phyloP scores from a whole-genome alignment of 1,140 invertebrate genomes.

The Ceratosolen fusciceps region DNA sequence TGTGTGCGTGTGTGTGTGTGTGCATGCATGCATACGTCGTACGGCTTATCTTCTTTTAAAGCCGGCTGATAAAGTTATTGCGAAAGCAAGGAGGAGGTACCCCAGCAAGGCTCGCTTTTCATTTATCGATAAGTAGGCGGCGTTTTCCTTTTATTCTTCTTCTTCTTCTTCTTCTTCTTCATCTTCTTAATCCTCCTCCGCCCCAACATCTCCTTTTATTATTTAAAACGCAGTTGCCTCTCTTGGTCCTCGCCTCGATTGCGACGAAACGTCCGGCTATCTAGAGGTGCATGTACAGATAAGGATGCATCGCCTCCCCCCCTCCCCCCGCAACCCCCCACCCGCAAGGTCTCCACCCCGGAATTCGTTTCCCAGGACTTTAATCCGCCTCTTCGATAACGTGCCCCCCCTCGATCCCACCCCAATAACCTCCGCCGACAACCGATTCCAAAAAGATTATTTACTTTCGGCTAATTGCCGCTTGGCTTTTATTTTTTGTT shows the following conservation, averaged over 20 bases:
- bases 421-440: too few species aligned
- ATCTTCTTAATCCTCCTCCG: too few species aligned
- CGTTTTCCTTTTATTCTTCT: not conserved
- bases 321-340: not conserved
- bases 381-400: not conserved
- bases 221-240: too few species aligned
- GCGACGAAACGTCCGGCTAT: not conserved
- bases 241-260: too few species aligned
- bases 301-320: not conserved
- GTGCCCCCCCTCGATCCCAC: too few species aligned
- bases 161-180: too few species aligned
- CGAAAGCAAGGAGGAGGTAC: not conserved
- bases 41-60: slow-evolving; percentile 16
- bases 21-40: too few species aligned
- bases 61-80: slow-evolving; percentile 27
- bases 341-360: not conserved
- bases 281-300: not conserved
- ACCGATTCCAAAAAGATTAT: not conserved
- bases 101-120: not conserved
- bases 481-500: too few species aligned
- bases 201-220: too few species aligned
- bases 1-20: too few species aligned
- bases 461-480: not conserved
- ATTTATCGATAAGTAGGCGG: slow-evolving; percentile 5
- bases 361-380: not conserved